Conservation (phyloP, 2,888 invertebrate genomes). For the Diplazon laetatorius region DNA sequence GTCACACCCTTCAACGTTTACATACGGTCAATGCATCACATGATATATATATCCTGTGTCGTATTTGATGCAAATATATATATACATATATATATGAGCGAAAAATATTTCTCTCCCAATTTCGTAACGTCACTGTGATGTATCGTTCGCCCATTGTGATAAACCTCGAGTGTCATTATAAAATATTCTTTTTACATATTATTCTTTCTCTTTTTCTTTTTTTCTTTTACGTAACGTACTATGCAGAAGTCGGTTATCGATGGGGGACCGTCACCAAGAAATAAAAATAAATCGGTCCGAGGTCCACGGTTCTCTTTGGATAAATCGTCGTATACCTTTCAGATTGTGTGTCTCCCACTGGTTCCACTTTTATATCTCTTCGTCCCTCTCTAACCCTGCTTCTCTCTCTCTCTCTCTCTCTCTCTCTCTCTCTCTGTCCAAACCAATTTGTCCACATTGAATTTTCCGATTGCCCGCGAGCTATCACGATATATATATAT, state of each 20-base stretch:
- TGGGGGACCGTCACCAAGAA: neutral
- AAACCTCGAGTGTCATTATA: constrained; percentile 13
- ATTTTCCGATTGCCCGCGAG: constrained; percentile 38
- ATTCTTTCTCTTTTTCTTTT: too few species aligned
- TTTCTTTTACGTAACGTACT: neutral
- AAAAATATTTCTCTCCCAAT: constrained; percentile 7
- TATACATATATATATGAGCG: too few species aligned
- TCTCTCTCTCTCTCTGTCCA: constrained; percentile 17
- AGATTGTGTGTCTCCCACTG: neutral
- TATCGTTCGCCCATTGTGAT: neutral
- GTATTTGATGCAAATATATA: too few species aligned
- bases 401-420: neutral
- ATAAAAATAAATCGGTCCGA: too few species aligned
- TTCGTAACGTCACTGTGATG: constrained; percentile 21
- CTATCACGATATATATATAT: constrained; percentile 35
- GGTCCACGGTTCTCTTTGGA: too few species aligned
- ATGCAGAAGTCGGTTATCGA: constrained; percentile 7
- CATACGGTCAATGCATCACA: neutral
- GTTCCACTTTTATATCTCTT: constrained; percentile 8
- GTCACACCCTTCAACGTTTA: neutral
- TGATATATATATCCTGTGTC: too few species aligned
- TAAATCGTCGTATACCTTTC: too few species aligned
- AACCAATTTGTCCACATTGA: constrained; percentile 53
- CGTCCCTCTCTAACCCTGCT: constrained; percentile 4
- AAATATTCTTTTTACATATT: constrained; percentile 39